Evolutionary conservation across 2,797 vertebrate genomes (phyloP), one percentile per base, ranked within the genome.

Genomic region (Microchirus variegatus): DNA sequence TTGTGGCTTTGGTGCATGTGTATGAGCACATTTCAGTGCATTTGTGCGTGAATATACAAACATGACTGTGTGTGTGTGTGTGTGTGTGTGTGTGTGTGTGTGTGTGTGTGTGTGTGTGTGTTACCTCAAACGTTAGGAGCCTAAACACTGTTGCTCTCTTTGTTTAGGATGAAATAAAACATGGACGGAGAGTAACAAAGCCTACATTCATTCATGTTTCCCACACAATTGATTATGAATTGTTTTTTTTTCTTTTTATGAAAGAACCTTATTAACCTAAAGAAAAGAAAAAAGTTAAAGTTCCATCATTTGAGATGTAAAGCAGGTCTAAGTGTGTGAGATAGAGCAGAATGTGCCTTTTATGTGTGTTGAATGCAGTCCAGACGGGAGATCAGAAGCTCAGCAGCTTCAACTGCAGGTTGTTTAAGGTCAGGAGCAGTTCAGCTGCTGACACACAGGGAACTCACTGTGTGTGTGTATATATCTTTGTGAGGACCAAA

Each of bases 391-490:
- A 73, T 79, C 59, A 3, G 12, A 48, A 62, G 76, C 67, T 59
- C 62, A 0, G 47, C 68, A 58, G 70, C 63, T 67, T 59, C 62
- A 19, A 13, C 73, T 74, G 62, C 64, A 84, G 83, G 78, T 84
- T 81, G 73, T 82, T 73, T 79, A 57, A 84, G 83, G 83, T 89
- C 80, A 75, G 13, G 40, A 11, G 31, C 61, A 87, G 81, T 81
- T 88, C 84, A 84, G 67, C 73, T 75, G 53, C 63, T 44, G 57
- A 75, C 58, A 41, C 6, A 19, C 26, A 48, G 42, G 50, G 44
- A 57, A 50, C 59, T 66, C 63, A 61, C 45, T 72, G 17, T 66
- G 8, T 46, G 47, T 59, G 56, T 53, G 54, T 69, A 52, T n/a
- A n/a, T n/a, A 38, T 62, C 11, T 47, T 2, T 13, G 45, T 47